Base-by-base conservation (phyloP, 35 echinoderm and acorn worm species). In the Eucidaris tribuloides region DNA sequence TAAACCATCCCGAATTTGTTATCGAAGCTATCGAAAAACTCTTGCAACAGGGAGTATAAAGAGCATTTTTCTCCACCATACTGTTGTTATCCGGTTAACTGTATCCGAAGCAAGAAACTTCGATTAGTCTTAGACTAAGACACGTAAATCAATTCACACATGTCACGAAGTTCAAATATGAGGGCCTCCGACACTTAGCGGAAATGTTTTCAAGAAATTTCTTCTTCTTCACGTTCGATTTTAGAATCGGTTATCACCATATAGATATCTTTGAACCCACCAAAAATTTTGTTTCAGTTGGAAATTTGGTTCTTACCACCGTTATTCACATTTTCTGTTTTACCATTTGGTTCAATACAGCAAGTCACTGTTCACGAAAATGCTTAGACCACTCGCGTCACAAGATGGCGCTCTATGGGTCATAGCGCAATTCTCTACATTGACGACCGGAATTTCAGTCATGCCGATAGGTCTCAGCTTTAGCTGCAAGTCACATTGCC, bases 301-400 rank as follows among this genome's bases (percentile, higher is more conserved):
- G 81, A 23, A 68, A 42, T 83, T 68, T 62, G 81, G 43, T 45
- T 19, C 32, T 29, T 27, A 40, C n/a, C 38, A 66, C 9, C 58
- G 81, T 32, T 83, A 68, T 68, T 83, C 48, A 45, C 81, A n/a
- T 83, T 83, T 49, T 45, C 35, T 14, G 81, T 68, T 27, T 46
- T 83, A 3, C 81, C 60, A 6, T 83, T 83, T 34, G 60, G 81
- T 7, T 83, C 14, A 83, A 70, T 68, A 83, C 60, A 7, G 81
- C 81, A 9, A 66, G 81, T 27, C 43, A 83, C 50, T 83, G 81
- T 83, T 83, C 40, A 83, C 81, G 19, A 83, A 83, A 49, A 66
- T 83, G 81, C 29, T 83, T 1, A 83, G 81, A 55, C 81, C 81
- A 30, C 48, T 83, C 20, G 61, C 70, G 0, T n/a, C n/a, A 68